Evolutionary conservation across 1,140 invertebrate species (phyloP).

Genomic region (Leucophenga varia): DNA sequence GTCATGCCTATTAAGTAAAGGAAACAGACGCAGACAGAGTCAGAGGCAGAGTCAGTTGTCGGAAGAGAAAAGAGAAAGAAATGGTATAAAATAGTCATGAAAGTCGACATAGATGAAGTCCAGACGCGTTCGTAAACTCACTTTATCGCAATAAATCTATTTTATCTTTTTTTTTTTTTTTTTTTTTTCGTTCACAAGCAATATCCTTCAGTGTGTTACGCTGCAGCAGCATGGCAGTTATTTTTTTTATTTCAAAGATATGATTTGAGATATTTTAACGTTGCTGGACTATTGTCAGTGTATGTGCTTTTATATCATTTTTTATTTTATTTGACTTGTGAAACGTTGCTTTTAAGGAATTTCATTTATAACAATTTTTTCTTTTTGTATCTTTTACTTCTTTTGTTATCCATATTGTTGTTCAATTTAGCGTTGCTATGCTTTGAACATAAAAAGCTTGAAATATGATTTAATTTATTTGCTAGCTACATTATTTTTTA

Average conservation of each 20-base stretch:
- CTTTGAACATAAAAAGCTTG: too few relatives aligned
- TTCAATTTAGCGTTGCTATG: too few relatives aligned
- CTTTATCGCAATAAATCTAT: conserved; percentile 32
- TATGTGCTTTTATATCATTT: conserved; percentile 20
- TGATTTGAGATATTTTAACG: too few relatives aligned
- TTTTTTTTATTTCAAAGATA: not conserved
- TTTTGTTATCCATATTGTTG: too few relatives aligned
- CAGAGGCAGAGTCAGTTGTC: conserved; percentile 14
- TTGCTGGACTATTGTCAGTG: not conserved
- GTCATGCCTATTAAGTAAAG: not conserved
- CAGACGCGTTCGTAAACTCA: conserved; percentile 6
- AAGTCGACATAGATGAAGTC: too few relatives aligned
- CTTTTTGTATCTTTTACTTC: too few relatives aligned
- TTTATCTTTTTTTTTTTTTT: too few relatives aligned
- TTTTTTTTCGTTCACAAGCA: conserved; percentile 8
- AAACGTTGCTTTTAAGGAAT: conserved; percentile 32
- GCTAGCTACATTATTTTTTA: too few relatives aligned
- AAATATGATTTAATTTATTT: too few relatives aligned
- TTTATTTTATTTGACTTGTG: conserved; percentile 46
- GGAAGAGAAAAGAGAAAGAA: conserved; percentile 7
- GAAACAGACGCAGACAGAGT: not conserved
- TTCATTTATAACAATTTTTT: not conserved
- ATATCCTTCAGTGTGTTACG: conserved; percentile 10
- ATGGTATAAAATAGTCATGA: too few relatives aligned
- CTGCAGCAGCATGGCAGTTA: too few relatives aligned